phyloP scores from a whole-genome alignment of 1,140 invertebrate species.

The Psix sp. region DNA sequence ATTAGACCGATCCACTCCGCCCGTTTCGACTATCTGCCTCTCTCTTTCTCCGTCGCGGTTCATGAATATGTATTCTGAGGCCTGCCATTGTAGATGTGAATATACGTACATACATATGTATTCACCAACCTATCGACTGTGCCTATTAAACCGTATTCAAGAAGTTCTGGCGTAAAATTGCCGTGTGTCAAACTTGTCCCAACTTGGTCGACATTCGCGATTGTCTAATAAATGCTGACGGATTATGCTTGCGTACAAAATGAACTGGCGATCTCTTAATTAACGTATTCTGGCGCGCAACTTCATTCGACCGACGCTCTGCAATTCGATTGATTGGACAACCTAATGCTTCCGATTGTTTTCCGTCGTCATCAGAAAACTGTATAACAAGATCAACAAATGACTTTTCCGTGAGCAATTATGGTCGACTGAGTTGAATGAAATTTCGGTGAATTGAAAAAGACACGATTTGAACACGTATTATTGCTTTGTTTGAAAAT shows the following conservation, averaged over 20 bases:
- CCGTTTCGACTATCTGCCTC: slow-evolving; percentile 64
- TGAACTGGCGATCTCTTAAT: slow-evolving; percentile 44
- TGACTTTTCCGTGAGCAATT: too few relatives aligned
- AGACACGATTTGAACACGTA: too few relatives aligned
- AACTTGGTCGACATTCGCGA: slow-evolving; percentile 50
- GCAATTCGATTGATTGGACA: slow-evolving; percentile 23
- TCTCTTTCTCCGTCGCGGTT: slow-evolving; percentile 21
- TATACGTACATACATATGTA: slow-evolving; percentile 22
- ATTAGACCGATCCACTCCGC: slow-evolving; percentile 72
- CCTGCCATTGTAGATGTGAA: slow-evolving; percentile 45
- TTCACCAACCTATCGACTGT: slow-evolving; percentile 29
- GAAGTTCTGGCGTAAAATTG: slow-evolving; percentile 55
- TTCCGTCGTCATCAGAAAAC: slow-evolving; percentile 17
- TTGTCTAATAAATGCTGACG: slow-evolving; percentile 57
- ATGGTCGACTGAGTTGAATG: too few relatives aligned
- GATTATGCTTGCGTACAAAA: slow-evolving; percentile 44
- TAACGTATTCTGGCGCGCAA: slow-evolving; percentile 39
- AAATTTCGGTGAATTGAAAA: too few relatives aligned
- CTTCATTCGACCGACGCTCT: slow-evolving; percentile 10
- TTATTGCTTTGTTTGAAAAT: too few relatives aligned
- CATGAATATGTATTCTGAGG: slow-evolving; percentile 71
- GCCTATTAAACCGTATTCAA: slow-evolving; percentile 57
- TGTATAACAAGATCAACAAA: too few relatives aligned
- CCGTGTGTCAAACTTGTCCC: slow-evolving; percentile 52
- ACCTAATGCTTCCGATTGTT: slow-evolving; percentile 32